A percentile compares a stretch with the other conserved stretches of the same genome.
Evolutionary conservation across 2,888 invertebrate genomes (phyloP).

Genomic region (Gibbula magus): DNA sequence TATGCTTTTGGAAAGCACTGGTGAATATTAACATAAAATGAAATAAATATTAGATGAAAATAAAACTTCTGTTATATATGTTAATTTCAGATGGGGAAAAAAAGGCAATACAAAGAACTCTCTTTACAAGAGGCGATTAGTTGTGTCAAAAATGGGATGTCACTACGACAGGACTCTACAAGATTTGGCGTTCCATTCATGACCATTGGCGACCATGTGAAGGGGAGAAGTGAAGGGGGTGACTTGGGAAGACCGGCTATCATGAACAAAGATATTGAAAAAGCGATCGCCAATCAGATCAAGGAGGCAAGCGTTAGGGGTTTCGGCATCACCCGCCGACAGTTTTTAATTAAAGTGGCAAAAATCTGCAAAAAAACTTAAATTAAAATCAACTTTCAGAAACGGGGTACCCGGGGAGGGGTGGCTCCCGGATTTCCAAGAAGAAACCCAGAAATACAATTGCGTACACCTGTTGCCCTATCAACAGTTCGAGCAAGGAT

Average conservation of each 20-base stretch:
- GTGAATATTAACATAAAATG: too few species aligned
- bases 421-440: neutral
- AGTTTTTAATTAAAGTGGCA: too few species aligned
- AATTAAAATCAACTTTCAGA: too few species aligned
- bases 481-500: neutral
- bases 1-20: too few species aligned
- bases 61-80: too few species aligned
- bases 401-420: too few species aligned
- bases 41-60: too few species aligned
- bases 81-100: neutral
- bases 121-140: neutral
- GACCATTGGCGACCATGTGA: neutral
- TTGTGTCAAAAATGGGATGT: neutral
- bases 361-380: too few species aligned
- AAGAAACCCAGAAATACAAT: neutral
- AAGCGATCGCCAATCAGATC: too few species aligned
- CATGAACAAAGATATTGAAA: neutral
- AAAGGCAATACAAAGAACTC: neutral
- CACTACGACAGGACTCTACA: neutral
- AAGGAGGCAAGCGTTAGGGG: too few species aligned
- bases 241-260: neutral
- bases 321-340: too few species aligned
- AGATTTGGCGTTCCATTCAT: neutral
- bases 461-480: neutral
- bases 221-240: neutral